Evolutionary conservation across 1,140 invertebrate species (phyloP).

Genomic region (Drosophila melanogaster): DNA sequence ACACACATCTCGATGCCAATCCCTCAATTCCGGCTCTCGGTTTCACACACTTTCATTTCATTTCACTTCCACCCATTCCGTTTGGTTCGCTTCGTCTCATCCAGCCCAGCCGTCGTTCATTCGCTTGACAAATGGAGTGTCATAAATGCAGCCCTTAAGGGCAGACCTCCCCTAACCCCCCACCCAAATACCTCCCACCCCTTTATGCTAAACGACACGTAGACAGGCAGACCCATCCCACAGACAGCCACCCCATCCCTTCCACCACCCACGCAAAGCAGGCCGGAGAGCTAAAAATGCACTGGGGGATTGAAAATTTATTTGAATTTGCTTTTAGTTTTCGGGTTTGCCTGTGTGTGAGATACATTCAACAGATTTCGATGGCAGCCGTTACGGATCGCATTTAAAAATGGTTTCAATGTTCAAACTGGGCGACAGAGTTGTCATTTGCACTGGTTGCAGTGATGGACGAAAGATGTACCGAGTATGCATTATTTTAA

Average conservation of each 20-base stretch:
- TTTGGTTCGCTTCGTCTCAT: conserved; percentile 41
- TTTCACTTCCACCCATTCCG: conserved; percentile 47
- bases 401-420: conserved; percentile 79
- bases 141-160: conserved; percentile 83
- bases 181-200: conserved; percentile 20
- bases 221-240: conserved; percentile 41
- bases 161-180: conserved; percentile 28
- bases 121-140: conserved; percentile 83
- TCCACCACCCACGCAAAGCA: conserved; percentile 32
- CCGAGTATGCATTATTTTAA: not conserved
- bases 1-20: conserved; percentile 51
- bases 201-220: conserved; percentile 81
- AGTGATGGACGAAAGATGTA: conserved; percentile 12
- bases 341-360: conserved; percentile 42
- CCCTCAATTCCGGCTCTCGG: conserved; percentile 46
- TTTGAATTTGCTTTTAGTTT: conserved; percentile 84
- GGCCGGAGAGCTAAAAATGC: conserved; percentile 75
- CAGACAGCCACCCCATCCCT: not conserved
- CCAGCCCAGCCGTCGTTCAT: conserved; percentile 67
- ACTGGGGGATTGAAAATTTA: conserved; percentile 83
- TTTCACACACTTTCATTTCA: conserved; percentile 67
- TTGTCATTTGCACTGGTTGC: not conserved
- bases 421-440: conserved; percentile 40
- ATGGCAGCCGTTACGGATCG: conserved; percentile 78
- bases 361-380: conserved; percentile 80